Percentiles rank a stretch among this genome's conserved stretches.
These are phyloP conservation scores for Podotricha telesiphe DNA, from an alignment of 2,888 invertebrate genomes.

Conservation along the genomic window DNA sequence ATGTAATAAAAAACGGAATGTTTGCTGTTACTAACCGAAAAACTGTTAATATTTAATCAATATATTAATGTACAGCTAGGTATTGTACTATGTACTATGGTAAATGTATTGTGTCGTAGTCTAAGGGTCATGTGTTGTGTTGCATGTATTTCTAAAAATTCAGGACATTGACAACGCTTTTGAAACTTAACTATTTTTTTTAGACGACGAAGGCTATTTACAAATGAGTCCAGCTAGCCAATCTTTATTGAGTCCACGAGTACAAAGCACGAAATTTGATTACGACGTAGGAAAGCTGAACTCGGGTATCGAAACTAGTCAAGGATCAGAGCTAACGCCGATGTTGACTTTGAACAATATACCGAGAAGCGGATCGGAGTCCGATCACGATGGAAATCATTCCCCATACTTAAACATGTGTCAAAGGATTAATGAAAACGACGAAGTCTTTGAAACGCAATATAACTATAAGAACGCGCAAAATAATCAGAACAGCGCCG, in stretches of 20 bases:
- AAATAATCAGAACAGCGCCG: constrained; percentile 57
- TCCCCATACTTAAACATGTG: constrained; percentile 67
- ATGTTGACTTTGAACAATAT: constrained; percentile 79
- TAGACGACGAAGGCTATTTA: constrained; percentile 83
- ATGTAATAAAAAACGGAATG: constrained; percentile 42
- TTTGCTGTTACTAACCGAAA: constrained; percentile 45
- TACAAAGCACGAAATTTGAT: constrained; percentile 73
- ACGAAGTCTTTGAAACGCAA: constrained; percentile 71
- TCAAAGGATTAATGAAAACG: constrained; percentile 68
- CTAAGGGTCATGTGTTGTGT: not conserved
- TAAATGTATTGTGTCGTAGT: constrained; percentile 12
- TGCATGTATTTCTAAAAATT: constrained; percentile 17
- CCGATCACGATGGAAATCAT: constrained; percentile 63
- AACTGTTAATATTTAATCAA: not conserved
- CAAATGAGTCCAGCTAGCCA: constrained; percentile 83
- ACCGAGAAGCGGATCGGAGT: constrained; percentile 71
- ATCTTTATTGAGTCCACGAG: constrained; percentile 83
- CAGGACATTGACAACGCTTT: not conserved
- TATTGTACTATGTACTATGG: not conserved
- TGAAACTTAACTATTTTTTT: constrained; percentile 45
- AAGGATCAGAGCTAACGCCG: constrained; percentile 78
- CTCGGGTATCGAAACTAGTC: constrained; percentile 54
- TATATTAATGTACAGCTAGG: not conserved
- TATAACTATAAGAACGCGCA: constrained; percentile 66
- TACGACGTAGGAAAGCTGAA: constrained; percentile 75